Base-by-base conservation (phyloP, 1,140 invertebrate genomes). In the Zaprionus gabonicus region DNA sequence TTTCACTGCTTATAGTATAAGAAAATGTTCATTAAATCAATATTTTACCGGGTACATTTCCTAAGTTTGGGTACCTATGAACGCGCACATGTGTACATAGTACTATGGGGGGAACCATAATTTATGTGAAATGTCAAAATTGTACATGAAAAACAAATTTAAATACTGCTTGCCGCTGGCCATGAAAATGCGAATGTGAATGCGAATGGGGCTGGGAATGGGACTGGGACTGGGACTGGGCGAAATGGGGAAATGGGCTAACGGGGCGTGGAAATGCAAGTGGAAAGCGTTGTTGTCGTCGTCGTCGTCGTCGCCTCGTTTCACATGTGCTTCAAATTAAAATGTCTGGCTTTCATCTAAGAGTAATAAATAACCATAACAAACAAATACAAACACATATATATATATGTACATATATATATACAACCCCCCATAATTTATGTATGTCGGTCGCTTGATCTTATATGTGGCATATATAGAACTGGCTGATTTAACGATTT, bases 281-380 rank as follows among this genome's bases (percentile, higher is more conserved):
- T 74, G 70, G 63, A 77, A 77, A 63, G 67, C 46, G 51, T 15
- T 64, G 46, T 71, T 46, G 65, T 60, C 65, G 65, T 67, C 58
- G 38, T 38, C 58, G 38, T 38, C 55, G 44, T 64, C 68, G 51
- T 20, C 55, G 55, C 25, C 44, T 46, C 41, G 51, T 31, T 27
- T 20, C 65, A 85, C 71, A 88, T 87, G 83, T 83, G 78, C 81
- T 75, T 53, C 68, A 88, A 87, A 81, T 87, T 72, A 84, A 87
- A 71, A 60, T 71, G 75, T 74, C 72, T 85, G 75, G 59, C 78
- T 90, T 84, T 88, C 85, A 88, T 88, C 76, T 82, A 81, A 90
- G 72, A 82, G 79, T 76, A 75, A 88, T 88, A 88, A 88, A 88
- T 88, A 81, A 85, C 88, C 68, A 64, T 76, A 67, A 65, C 70